phyloP scores from a whole-genome alignment of 2,888 invertebrate genomes.

The Epirrhoe alternata region DNA sequence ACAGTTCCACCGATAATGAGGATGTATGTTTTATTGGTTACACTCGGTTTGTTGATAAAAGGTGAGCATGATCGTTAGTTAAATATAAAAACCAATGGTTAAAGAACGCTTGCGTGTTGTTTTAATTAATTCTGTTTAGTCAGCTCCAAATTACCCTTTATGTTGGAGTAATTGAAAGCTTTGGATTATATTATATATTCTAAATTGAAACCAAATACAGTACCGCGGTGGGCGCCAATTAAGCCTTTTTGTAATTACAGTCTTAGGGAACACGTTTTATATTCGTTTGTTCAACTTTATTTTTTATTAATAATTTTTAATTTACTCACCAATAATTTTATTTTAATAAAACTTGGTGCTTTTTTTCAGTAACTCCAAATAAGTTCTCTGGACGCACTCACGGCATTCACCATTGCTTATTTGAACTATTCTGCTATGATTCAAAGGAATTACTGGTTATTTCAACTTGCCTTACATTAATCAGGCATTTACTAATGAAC shows the following conservation, averaged over 20 bases:
- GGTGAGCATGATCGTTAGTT: constrained; percentile 55
- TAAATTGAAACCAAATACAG: background rate
- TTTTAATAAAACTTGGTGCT: too few relatives aligned
- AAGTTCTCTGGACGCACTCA: too few relatives aligned
- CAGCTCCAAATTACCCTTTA: constrained; percentile 1
- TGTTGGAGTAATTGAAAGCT: constrained; percentile 14
- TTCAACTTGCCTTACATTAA: too few relatives aligned
- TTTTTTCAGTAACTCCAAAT: too few relatives aligned
- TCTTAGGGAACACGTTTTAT: background rate
- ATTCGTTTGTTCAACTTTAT: background rate
- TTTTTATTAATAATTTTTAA: background rate
- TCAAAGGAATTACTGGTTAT: too few relatives aligned
- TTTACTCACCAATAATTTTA: too few relatives aligned
- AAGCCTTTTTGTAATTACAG: constrained; percentile 5
- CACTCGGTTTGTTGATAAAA: constrained; percentile 74
- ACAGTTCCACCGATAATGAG: constrained; percentile 67
- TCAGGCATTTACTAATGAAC: too few relatives aligned
- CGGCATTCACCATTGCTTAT: too few relatives aligned
- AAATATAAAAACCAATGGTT: background rate
- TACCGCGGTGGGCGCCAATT: constrained; percentile 34
- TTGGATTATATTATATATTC: background rate
- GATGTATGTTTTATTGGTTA: constrained; percentile 76
- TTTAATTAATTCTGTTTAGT: constrained; percentile 9
- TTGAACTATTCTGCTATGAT: too few relatives aligned
- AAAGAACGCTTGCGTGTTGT: constrained; percentile 13